Evolutionary conservation across 1,140 invertebrate genomes (phyloP).

Genomic region (Pseudomyrmex pallidus): DNA sequence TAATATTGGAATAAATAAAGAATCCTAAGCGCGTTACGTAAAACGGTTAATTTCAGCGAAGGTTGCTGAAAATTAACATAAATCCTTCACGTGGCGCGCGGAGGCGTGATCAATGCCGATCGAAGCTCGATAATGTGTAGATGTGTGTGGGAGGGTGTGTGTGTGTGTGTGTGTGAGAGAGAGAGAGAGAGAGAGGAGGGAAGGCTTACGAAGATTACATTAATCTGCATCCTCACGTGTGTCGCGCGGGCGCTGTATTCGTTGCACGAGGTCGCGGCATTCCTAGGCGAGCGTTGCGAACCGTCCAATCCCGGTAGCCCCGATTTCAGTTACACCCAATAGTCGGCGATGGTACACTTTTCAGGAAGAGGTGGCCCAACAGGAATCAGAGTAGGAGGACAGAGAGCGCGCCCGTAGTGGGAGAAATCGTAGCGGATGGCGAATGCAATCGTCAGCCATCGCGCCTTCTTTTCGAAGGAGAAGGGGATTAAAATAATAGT

Average conservation of each 20-base stretch:
- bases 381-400: slow-evolving; percentile 60
- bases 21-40: slow-evolving; percentile 41
- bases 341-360: slow-evolving; percentile 66
- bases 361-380: slow-evolving; percentile 66
- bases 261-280: slow-evolving; percentile 55
- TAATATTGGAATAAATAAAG: slow-evolving; percentile 11
- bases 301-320: slow-evolving; percentile 68
- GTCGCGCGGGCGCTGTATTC: slow-evolving; percentile 47
- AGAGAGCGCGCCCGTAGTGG: slow-evolving; percentile 55
- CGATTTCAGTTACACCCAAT: slow-evolving; percentile 69
- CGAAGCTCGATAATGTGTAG: slow-evolving; percentile 47
- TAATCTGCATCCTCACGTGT: slow-evolving; percentile 54
- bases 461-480: slow-evolving; percentile 54
- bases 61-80: slow-evolving; percentile 67
- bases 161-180: background rate
- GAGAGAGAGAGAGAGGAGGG: no score
- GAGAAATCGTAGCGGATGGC: slow-evolving; percentile 64
- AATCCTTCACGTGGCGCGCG: slow-evolving; percentile 55
- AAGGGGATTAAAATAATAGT: slow-evolving; percentile 38
- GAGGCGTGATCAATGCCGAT: slow-evolving; percentile 62
- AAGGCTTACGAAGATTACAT: slow-evolving; percentile 46
- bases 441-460: slow-evolving; percentile 71
- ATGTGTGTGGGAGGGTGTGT: background rate
- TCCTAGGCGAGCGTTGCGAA: slow-evolving; percentile 60
- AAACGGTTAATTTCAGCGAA: slow-evolving; percentile 54